phyloP scores from a whole-genome alignment of 2,888 invertebrate species.

The Drosophila picticornis region DNA sequence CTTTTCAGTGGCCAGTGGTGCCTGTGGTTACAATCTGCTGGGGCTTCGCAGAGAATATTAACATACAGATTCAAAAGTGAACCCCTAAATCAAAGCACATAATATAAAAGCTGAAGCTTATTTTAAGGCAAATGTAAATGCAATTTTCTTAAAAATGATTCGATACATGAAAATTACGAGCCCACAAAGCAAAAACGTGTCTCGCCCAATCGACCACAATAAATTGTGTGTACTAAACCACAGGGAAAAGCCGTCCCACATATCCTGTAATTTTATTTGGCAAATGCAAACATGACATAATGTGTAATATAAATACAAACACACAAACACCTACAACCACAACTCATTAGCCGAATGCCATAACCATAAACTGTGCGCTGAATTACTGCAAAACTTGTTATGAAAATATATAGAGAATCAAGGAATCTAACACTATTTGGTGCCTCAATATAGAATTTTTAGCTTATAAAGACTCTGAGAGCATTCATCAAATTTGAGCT shows the following conservation, averaged over 20 bases:
- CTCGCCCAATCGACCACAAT: slow-evolving; percentile 4
- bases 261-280: slow-evolving; percentile 26
- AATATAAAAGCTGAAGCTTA: background rate
- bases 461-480: background rate
- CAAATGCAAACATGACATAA: slow-evolving; percentile 1
- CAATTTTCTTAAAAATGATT: background rate
- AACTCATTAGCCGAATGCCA: slow-evolving; percentile 42
- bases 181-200: background rate
- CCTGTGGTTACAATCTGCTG: background rate
- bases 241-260: slow-evolving; percentile 9
- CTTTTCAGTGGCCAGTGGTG: slow-evolving; percentile 36
- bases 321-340: background rate
- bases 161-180: background rate
- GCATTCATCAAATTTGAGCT: background rate
- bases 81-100: background rate
- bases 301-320: slow-evolving; percentile 13
- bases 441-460: background rate
- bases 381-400: background rate
- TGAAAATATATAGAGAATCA: background rate
- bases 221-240: slow-evolving; percentile 8
- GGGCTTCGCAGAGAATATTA: background rate
- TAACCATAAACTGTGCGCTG: slow-evolving; percentile 13
- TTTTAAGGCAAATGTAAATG: background rate
- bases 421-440: background rate
- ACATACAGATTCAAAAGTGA: background rate